Evolutionary conservation across 2,888 invertebrate species (phyloP).

Genomic region (Onchidella celtica): DNA sequence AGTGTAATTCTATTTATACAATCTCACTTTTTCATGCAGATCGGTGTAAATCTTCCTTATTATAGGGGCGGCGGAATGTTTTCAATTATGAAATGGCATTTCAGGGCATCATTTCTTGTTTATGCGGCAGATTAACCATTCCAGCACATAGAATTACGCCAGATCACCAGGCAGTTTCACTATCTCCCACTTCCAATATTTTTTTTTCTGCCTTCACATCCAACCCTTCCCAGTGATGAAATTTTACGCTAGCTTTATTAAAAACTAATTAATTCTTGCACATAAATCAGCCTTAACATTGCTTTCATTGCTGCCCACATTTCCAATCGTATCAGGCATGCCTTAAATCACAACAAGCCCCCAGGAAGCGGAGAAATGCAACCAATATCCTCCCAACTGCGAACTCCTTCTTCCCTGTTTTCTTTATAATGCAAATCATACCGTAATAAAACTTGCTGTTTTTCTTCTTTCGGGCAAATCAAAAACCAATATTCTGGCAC

Average conservation of each 20-base stretch:
- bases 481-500: no score
- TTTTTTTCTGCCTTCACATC: background rate
- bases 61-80: no score
- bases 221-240: background rate
- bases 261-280: background rate
- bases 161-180: background rate
- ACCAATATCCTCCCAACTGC: no score
- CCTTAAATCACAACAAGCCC: background rate
- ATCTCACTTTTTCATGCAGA: no score
- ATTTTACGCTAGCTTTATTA: background rate
- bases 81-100: background rate
- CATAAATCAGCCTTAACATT: background rate
- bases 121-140: background rate
- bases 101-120: background rate
- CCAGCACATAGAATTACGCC: background rate
- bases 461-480: no score
- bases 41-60: no score
- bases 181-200: background rate
- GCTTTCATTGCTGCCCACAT: background rate
- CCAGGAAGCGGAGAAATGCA: no score
- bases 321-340: background rate
- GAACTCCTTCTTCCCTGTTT: no score
- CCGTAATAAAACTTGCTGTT: no score
- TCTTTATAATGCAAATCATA: no score
- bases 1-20: no score